A percentile compares a stretch with the other conserved stretches of the same genome.
These are phyloP conservation scores for Mellivora capensis DNA, from an alignment of 2,113 vertebrate species.

Conservation along the genomic window DNA sequence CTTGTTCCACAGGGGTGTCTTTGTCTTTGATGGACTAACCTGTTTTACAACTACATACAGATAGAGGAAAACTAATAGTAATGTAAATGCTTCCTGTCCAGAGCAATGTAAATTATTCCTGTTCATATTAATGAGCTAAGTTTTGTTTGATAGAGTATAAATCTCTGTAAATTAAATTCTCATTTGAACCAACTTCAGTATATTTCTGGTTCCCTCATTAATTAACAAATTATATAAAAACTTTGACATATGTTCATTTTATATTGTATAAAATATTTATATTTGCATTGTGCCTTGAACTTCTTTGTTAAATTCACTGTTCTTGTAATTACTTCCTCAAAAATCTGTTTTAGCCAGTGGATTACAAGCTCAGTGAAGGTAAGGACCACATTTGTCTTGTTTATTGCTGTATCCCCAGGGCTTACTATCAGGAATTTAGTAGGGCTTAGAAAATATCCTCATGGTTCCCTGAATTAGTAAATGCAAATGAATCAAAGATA, in stretches of 20 bases:
- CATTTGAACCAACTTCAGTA: not conserved
- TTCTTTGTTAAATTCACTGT: constrained; percentile 36
- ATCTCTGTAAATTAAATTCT: constrained; percentile 45
- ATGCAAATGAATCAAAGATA: constrained; percentile 60
- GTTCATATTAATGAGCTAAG: not conserved
- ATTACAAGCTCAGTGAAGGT: constrained; percentile 62
- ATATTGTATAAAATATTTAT: constrained; percentile 40
- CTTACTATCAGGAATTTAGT: constrained; percentile 27
- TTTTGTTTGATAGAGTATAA: not conserved
- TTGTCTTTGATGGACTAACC: not conserved
- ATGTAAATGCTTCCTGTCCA: not conserved
- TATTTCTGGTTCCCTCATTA: constrained; percentile 25
- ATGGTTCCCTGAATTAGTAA: constrained; percentile 44
- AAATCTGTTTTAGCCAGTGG: constrained; percentile 35
- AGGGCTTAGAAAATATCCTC: constrained; percentile 25
- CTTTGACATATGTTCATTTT: constrained; percentile 31
- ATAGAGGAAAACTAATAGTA: not conserved
- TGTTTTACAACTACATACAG: not conserved
- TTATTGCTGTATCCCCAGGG: constrained; percentile 17
- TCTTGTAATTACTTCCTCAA: constrained; percentile 30
- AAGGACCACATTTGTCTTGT: constrained; percentile 56
- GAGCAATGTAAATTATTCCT: not conserved
- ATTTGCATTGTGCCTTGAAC: constrained; percentile 10
- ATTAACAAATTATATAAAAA: constrained; percentile 23
- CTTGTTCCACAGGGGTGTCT: not conserved